phyloP scores from a whole-genome alignment of 2,113 vertebrate species.

The Cynopterus brachyotis region DNA sequence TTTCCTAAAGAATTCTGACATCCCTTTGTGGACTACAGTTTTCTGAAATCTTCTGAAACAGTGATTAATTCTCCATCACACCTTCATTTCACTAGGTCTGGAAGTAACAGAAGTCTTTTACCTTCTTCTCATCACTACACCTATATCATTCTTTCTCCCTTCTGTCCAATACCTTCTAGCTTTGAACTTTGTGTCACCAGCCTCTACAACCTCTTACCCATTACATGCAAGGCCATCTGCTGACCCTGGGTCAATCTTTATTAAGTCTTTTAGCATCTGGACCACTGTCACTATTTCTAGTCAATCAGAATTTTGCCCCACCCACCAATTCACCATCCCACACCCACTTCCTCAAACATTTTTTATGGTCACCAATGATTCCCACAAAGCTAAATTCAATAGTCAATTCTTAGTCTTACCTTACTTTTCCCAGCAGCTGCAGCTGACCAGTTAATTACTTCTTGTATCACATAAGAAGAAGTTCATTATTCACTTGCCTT shows the following conservation, averaged over 20 bases:
- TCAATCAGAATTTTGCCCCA: not conserved
- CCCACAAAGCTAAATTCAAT: not conserved
- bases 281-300: not conserved
- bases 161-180: not conserved
- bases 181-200: not conserved
- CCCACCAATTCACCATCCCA: not conserved
- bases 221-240: not conserved
- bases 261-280: not conserved
- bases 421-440: not conserved
- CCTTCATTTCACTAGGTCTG: not conserved
- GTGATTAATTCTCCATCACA: not conserved
- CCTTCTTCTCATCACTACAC: not conserved
- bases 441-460: not conserved
- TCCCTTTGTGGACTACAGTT: not conserved
- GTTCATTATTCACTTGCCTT: not conserved
- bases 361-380: not conserved
- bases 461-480: not conserved
- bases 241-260: not conserved
- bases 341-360: not conserved
- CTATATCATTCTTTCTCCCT: not conserved
- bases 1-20: not conserved
- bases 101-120: not conserved
- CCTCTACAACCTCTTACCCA: not conserved
- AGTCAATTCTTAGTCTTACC: not conserved
- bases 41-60: not conserved